Evolutionary conservation across 2,797 vertebrate genomes (phyloP).

Genomic region (Tapirus indicus): DNA sequence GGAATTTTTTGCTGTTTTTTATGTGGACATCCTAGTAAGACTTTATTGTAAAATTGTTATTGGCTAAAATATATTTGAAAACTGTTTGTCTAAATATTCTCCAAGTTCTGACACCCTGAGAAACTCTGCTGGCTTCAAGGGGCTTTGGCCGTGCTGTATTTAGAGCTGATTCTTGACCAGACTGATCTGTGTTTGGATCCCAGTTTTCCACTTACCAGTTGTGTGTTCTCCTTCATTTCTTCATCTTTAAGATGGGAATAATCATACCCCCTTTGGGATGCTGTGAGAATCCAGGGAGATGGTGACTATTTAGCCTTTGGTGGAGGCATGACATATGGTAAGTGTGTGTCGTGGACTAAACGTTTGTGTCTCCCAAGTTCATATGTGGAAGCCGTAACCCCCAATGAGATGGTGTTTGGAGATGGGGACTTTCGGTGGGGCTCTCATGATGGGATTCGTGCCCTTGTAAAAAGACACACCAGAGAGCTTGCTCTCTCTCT

Average conservation of each 20-base stretch:
- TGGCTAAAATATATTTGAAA: neutral
- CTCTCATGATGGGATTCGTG: neutral
- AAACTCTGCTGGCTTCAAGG: neutral
- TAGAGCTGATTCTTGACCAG: neutral
- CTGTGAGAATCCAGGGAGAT: neutral
- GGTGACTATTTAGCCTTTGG: neutral
- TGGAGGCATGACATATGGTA: neutral
- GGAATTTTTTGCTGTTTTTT: neutral
- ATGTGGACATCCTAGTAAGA: neutral
- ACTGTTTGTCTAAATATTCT: neutral
- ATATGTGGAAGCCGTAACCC: neutral
- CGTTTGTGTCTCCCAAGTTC: neutral
- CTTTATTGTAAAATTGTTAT: neutral
- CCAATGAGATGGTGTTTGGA: neutral
- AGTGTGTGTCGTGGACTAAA: neutral
- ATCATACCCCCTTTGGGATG: rapidly evolving
- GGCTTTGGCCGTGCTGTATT: neutral
- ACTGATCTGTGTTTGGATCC: neutral
- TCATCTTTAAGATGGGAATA: neutral
- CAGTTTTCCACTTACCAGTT: neutral
- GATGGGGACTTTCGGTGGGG: no score
- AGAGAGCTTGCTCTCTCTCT: neutral
- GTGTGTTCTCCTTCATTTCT: neutral
- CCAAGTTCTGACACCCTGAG: neutral
- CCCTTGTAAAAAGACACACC: neutral